Percentiles rank a stretch among this genome's conserved stretches.
Evolutionary conservation across 1,140 invertebrate species (phyloP).

Genomic region (Sitobion miscanthi): DNA sequence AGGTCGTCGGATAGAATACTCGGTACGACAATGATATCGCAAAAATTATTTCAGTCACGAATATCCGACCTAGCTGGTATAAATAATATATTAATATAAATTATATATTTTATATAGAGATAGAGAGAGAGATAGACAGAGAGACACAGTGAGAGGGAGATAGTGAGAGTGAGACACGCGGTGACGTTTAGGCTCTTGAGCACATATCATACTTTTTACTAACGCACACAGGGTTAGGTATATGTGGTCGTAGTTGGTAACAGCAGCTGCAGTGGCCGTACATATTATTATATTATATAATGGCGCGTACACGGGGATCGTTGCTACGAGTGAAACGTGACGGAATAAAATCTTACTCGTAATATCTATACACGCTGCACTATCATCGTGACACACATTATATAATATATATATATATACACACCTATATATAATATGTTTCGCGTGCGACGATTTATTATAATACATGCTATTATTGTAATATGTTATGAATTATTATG

Average conservation of each 20-base stretch:
- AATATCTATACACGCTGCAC: neutral
- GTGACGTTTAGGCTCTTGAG: neutral
- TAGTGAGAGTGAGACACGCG: neutral
- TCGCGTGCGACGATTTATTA: neutral
- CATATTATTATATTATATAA: neutral
- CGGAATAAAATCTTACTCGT: neutral
- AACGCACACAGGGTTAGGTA: neutral
- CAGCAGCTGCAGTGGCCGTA: neutral
- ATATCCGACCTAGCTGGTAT: neutral
- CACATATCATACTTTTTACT: neutral
- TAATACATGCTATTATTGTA: neutral
- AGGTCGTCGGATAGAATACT: neutral
- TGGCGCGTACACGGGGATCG: neutral
- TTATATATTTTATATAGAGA: too few relatives aligned
- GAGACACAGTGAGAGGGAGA: neutral
- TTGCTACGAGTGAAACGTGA: neutral
- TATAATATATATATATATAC: too few relatives aligned
- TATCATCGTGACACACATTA: neutral
- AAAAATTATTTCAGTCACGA: neutral
- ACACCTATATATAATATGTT: neutral
- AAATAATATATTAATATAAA: neutral
- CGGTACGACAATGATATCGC: neutral
- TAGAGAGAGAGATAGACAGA: neutral
- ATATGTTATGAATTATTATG: conserved; percentile 35
- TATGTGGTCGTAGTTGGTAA: neutral